phyloP scores from a whole-genome alignment of 1,140 invertebrate species.

The Zeugodacus cucurbitae region DNA sequence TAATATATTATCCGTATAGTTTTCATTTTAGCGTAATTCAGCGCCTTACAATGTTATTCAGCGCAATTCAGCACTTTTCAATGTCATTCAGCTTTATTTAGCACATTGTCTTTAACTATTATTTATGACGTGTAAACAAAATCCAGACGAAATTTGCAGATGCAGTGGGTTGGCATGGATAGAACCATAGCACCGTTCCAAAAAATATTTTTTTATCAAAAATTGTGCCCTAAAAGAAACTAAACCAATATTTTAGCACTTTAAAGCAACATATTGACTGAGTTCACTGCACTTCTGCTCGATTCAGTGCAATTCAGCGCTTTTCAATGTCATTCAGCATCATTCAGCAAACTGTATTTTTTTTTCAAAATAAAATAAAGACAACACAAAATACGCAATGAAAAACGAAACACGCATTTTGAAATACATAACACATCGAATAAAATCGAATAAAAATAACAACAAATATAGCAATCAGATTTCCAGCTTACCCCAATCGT shows the following conservation, averaged over 20 bases:
- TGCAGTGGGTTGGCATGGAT: too few species aligned
- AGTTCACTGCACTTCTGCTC: too few species aligned
- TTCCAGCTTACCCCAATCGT: conserved; percentile 56
- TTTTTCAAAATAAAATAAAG: neutral
- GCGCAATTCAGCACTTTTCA: neutral
- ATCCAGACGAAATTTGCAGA: too few species aligned
- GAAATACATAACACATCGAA: neutral
- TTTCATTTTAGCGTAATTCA: neutral
- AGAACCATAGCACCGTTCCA: too few species aligned
- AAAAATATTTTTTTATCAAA: too few species aligned
- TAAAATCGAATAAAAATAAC: neutral
- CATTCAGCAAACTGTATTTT: neutral
- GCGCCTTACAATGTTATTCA: neutral
- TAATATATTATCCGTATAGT: too few species aligned
- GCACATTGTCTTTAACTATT: neutral
- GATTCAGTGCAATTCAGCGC: neutral
- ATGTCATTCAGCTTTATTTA: neutral
- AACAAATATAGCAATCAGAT: neutral
- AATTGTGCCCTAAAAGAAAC: too few species aligned
- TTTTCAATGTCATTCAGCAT: neutral
- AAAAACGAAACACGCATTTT: neutral
- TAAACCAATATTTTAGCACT: too few species aligned
- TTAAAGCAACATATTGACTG: too few species aligned
- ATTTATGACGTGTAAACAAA: too few species aligned
- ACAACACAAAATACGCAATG: neutral